phyloP scores from a whole-genome alignment of 2,113 vertebrate genomes.

The Periophthalmodon schlosseri region DNA sequence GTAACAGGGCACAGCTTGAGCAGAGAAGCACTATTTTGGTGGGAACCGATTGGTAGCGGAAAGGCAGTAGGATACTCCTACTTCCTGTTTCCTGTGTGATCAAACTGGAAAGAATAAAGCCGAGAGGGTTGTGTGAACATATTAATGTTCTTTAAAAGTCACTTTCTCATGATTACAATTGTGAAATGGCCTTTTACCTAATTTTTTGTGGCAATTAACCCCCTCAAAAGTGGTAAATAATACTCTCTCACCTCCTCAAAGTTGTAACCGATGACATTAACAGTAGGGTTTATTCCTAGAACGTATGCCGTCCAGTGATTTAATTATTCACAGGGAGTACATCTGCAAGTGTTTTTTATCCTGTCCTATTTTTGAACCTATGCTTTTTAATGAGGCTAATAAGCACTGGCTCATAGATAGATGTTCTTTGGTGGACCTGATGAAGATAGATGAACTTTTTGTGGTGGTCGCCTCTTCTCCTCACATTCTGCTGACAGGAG shows the following conservation, averaged over 20 bases:
- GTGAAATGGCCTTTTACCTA: neutral
- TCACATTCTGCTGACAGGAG: constrained; percentile 31
- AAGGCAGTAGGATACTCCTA: constrained; percentile 55
- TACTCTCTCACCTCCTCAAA: neutral
- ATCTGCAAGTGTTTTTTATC: neutral
- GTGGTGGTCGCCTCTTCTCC: constrained; percentile 19
- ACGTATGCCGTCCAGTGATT: no score
- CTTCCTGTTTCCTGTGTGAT: constrained; percentile 59
- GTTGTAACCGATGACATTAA: neutral
- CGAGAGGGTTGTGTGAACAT: constrained; percentile 2
- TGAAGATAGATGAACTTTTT: constrained; percentile 26
- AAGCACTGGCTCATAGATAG: neutral
- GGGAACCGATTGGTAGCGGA: constrained; percentile 47
- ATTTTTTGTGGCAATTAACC: neutral
- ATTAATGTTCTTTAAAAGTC: neutral
- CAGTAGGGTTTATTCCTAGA: neutral
- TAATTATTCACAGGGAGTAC: neutral
- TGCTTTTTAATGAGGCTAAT: neutral
- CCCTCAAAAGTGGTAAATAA: neutral
- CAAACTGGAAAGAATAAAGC: constrained; percentile 12
- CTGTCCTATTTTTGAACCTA: neutral
- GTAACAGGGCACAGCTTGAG: constrained; percentile 28
- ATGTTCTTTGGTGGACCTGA: constrained; percentile 9
- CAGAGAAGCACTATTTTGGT: constrained; percentile 16
- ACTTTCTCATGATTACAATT: neutral